Percentiles rank a stretch among this genome's conserved stretches.
These are phyloP conservation scores for Dolichoris vasculosae DNA, from an alignment of 1,140 invertebrate genomes.

Conservation along the genomic window DNA sequence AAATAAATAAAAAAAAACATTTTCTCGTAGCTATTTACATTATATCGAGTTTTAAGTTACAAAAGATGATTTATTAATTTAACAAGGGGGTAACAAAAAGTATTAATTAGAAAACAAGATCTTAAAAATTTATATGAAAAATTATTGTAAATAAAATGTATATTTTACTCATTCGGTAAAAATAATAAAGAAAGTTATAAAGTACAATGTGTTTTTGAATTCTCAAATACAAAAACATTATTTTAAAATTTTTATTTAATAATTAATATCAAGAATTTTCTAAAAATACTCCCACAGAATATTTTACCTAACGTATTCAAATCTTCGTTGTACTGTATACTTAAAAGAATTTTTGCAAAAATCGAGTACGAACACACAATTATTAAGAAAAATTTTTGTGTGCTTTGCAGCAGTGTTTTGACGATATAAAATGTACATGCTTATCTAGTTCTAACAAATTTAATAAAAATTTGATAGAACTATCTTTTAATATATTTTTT, in stretches of 20 bases:
- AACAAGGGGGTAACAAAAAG: neutral
- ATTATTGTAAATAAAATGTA: neutral
- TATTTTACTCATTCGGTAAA: constrained; percentile 9
- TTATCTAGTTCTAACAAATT: constrained; percentile 27
- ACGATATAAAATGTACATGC: neutral
- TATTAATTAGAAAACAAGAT: neutral
- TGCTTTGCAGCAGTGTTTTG: neutral
- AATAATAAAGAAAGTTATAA: constrained; percentile 3
- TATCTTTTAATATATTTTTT: constrained; percentile 49
- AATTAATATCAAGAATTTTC: neutral
- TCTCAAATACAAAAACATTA: neutral
- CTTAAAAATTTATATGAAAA: neutral
- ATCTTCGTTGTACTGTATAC: neutral
- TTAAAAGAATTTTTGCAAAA: constrained; percentile 6
- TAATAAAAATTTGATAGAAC: constrained; percentile 18
- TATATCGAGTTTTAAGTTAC: neutral
- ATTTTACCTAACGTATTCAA: neutral
- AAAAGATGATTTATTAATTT: neutral
- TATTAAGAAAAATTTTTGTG: neutral
- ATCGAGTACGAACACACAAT: neutral
- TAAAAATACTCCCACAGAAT: neutral
- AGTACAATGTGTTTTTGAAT: constrained; percentile 5
- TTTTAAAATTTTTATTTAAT: neutral
- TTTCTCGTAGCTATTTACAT: neutral
- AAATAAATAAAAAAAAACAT: neutral